These are phyloP conservation scores for Didymodactylos carnosus DNA, from an alignment of 2,888 invertebrate genomes.

Conservation along the genomic window DNA sequence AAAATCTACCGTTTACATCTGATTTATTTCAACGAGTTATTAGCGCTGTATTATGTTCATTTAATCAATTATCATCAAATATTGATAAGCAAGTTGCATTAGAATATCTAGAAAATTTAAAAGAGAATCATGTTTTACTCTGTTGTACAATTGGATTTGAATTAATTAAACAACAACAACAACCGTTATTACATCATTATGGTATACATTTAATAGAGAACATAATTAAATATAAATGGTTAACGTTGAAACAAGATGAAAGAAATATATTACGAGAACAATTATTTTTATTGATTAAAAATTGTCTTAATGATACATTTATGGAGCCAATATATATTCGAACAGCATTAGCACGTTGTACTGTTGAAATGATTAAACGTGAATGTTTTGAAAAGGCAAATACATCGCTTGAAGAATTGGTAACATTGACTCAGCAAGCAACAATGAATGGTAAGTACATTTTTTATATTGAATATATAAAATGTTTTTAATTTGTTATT, in stretches of 20 bases:
- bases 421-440: neutral
- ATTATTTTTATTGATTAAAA: neutral
- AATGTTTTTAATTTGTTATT: too few species aligned
- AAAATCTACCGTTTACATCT: neutral
- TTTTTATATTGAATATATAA: too few species aligned
- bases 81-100: neutral
- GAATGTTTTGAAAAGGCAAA: neutral
- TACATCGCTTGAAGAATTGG: neutral
- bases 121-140: neutral
- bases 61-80: neutral
- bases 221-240: neutral
- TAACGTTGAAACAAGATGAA: neutral
- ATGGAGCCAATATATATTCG: neutral
- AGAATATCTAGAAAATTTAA: neutral
- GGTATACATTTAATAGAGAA: neutral
- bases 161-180: neutral
- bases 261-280: neutral
- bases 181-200: neutral
- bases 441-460: too few species aligned
- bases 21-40: neutral
- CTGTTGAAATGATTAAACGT: neutral
- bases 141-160: neutral
- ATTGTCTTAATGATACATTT: neutral
- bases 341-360: neutral
- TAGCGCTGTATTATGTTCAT: neutral